Percentiles rank a stretch among this genome's conserved stretches.
Conservation (phyloP, 2,888 invertebrate species). For the Megaustenia siamemsis region DNA sequence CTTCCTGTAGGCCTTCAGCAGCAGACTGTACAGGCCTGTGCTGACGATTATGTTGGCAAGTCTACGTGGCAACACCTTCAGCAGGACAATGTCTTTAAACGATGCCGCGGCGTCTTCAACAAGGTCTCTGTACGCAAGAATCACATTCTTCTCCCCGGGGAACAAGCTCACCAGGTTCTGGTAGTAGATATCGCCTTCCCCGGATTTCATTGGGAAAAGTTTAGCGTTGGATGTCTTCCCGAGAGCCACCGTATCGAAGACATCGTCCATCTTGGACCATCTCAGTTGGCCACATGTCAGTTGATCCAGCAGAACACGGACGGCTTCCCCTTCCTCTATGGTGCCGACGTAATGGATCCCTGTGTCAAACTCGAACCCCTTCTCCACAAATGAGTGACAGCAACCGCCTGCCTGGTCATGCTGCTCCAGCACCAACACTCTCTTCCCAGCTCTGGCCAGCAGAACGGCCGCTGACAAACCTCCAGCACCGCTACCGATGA, state of each 20-base stretch:
- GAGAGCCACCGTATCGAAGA: conserved; percentile 74
- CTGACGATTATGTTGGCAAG: conserved; percentile 68
- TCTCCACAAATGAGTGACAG: not conserved
- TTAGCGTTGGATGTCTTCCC: conserved; percentile 72
- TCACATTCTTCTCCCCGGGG: conserved; percentile 77
- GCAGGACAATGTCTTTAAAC: conserved; percentile 66
- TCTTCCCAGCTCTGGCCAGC: conserved; percentile 77
- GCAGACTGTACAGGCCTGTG: conserved; percentile 71
- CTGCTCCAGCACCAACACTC: conserved; percentile 80
- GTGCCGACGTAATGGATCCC: conserved; percentile 80
- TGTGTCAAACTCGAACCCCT: conserved; percentile 76
- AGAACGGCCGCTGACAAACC: conserved; percentile 77
- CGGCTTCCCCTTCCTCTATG: conserved; percentile 71
- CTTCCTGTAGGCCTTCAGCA: conserved; percentile 73
- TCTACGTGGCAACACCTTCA: conserved; percentile 76
- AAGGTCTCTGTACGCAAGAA: conserved; percentile 75
- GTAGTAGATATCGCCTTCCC: conserved; percentile 68
- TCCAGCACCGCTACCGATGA: conserved; percentile 80
- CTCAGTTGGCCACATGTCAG: conserved; percentile 79
- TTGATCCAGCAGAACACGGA: conserved; percentile 75
- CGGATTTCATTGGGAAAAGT: conserved; percentile 68
- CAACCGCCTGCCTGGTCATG: conserved; percentile 61
- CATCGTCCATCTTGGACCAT: conserved; percentile 76
- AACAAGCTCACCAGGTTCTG: conserved; percentile 73
- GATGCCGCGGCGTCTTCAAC: conserved; percentile 64